Evolutionary conservation across 2,797 vertebrate species (phyloP).

Genomic region (Tenualosa ilisha): DNA sequence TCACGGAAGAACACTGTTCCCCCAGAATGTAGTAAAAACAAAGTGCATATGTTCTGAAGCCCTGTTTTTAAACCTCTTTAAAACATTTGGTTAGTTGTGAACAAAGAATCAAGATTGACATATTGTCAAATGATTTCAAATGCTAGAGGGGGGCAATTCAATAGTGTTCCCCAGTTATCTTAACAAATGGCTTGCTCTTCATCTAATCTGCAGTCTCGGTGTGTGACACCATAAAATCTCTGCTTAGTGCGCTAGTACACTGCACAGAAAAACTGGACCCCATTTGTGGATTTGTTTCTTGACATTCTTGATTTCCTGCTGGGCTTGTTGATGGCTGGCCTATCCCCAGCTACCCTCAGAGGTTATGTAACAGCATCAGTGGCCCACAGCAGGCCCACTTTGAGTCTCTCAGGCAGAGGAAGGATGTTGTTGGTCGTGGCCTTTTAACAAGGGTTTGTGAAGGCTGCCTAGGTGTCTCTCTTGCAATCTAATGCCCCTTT

Average conservation of each 20-base stretch:
- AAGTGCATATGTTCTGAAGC: too few species aligned
- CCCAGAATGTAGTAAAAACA: too few species aligned
- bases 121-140: not conserved
- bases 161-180: not conserved
- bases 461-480: not conserved
- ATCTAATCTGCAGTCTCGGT: not conserved
- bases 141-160: not conserved
- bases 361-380: not conserved
- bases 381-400: not conserved
- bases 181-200: not conserved
- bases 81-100: not conserved
- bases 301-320: slow-evolving; percentile 13
- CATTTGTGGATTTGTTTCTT: slow-evolving; percentile 8
- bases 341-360: not conserved
- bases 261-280: not conserved
- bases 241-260: not conserved
- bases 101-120: not conserved
- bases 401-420: not conserved
- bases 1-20: too few species aligned
- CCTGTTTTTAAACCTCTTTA: not conserved
- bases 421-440: not conserved
- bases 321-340: slow-evolving; percentile 15
- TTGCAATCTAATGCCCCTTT: not conserved
- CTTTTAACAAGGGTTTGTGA: not conserved
- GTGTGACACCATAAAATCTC: not conserved